phyloP scores from a whole-genome alignment of 2,113 vertebrate genomes.

The Larimichthys polyactis region DNA sequence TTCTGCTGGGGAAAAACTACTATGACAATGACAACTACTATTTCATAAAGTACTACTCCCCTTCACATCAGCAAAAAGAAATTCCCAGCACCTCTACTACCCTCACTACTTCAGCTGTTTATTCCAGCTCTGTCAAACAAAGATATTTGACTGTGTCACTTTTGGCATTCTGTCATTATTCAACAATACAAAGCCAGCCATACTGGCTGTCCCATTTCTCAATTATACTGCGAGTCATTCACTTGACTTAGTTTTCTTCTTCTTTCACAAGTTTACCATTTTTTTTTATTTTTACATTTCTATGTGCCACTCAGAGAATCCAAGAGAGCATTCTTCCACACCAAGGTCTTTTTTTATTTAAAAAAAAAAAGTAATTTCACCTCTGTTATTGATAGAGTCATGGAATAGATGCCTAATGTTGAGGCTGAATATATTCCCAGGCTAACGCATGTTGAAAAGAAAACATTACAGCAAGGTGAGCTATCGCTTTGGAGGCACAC shows the following conservation, averaged over 20 bases:
- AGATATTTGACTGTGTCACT: conserved; percentile 20
- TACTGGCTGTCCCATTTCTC: conserved; percentile 13
- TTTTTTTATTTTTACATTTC: conserved; percentile 13
- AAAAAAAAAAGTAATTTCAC: conserved; percentile 40
- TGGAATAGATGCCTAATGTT: conserved; percentile 14
- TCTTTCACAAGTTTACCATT: conserved; percentile 42
- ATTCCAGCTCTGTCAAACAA: conserved; percentile 23
- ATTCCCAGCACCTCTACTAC: neutral
- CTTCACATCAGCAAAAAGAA: neutral
- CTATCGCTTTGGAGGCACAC: conserved; percentile 42
- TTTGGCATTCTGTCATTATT: conserved; percentile 39
- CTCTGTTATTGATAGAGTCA: conserved; percentile 44
- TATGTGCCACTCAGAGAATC: conserved; percentile 36
- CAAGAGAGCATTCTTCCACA: conserved; percentile 15
- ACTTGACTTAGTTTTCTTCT: conserved; percentile 54
- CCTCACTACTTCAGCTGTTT: conserved; percentile 2
- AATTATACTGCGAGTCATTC: conserved; percentile 37
- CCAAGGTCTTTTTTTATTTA: conserved; percentile 23
- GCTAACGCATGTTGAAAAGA: conserved; percentile 53
- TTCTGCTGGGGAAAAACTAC: neutral
- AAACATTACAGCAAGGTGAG: conserved; percentile 55
- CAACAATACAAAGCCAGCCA: conserved; percentile 8
- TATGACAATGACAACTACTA: no score
- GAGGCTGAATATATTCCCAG: conserved; percentile 29
- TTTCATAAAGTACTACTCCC: neutral